Base-by-base conservation (phyloP, 1,140 invertebrate species). In the Tetragonula clypearis region DNA sequence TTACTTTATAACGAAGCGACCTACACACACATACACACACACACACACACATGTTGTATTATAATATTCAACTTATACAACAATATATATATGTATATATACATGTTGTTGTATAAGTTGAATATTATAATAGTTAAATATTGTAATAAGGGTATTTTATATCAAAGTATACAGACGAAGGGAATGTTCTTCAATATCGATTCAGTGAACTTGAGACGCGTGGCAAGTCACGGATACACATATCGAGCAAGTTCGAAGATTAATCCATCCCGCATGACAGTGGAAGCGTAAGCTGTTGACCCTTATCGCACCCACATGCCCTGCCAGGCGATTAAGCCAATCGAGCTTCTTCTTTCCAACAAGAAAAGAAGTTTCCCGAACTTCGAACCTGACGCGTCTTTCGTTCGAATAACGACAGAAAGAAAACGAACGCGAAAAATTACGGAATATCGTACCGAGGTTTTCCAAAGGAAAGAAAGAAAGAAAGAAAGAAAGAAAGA, bases 261-360 rank as follows among this genome's bases (percentile, higher is more conserved):
- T 58, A 80, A 80, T 80, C 78, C 35, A 49, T 80, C 78, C 78
- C 78, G 78, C 78, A 80, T 80, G 78, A 58, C 23, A 23, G 19
- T 56, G 15, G 3, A 58, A 80, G 9, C 3, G 23, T 53, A 49
- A 53, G 30, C 75, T 49, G 21, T 71, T 41, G 23, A 53, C 66
- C 68, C 49, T 80, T 80, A 80, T 71, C 78, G 26, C 12, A 71
- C 78, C 78, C 78, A 69, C 66, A 80, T 80, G 55, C 19, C 69
- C 65, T 3, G 17, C 30, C 26, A 19, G 1, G 1, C 66, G 26
- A 80, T 60, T 58, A 60, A 76, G 30, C 74, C 26, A 41, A 60
- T 21, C 56, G 2, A 62, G 56, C 11, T 17, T 76, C n/a, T 71
- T 19, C 30, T 53, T 30, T 8, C 30, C 17, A 35, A 19, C 17